Conservation (phyloP, 2,113 vertebrate genomes). For the Xyrauchen texanus region DNA sequence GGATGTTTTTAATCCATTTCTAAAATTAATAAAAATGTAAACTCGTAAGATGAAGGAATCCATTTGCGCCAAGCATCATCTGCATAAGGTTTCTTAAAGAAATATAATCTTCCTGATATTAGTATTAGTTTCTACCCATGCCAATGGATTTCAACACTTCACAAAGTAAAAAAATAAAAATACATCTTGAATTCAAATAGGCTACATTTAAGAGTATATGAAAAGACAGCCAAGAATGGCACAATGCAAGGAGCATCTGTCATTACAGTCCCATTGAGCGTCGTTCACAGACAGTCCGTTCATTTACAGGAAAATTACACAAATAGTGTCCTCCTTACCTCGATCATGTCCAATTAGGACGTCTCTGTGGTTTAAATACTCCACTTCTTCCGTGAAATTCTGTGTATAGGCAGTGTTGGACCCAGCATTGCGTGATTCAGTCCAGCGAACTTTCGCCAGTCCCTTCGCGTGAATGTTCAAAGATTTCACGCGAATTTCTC, state of each 20-base stretch:
- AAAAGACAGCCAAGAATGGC: neutral
- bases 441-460: slow-evolving; percentile 97
- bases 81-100: neutral
- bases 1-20: too few species aligned
- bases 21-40: too few species aligned
- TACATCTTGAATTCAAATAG: too few species aligned
- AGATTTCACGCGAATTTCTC: slow-evolving; percentile 92
- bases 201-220: neutral
- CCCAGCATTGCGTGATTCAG: slow-evolving; percentile 94
- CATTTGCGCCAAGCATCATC: neutral
- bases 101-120: too few species aligned
- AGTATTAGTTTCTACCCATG: neutral
- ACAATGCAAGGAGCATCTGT: slow-evolving; percentile 18
- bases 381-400: slow-evolving; percentile 98
- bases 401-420: slow-evolving; percentile 99
- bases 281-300: too few species aligned
- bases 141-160: neutral
- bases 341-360: slow-evolving; percentile 92
- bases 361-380: slow-evolving; percentile 95
- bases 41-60: too few species aligned
- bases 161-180: neutral
- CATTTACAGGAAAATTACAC: too few species aligned
- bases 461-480: slow-evolving; percentile 93
- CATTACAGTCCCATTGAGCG: slow-evolving; percentile 3
- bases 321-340: slow-evolving; percentile 77